These are phyloP conservation scores for Phylloscopus trochilus DNA, from an alignment of 2,113 vertebrate species.

Conservation along the genomic window DNA sequence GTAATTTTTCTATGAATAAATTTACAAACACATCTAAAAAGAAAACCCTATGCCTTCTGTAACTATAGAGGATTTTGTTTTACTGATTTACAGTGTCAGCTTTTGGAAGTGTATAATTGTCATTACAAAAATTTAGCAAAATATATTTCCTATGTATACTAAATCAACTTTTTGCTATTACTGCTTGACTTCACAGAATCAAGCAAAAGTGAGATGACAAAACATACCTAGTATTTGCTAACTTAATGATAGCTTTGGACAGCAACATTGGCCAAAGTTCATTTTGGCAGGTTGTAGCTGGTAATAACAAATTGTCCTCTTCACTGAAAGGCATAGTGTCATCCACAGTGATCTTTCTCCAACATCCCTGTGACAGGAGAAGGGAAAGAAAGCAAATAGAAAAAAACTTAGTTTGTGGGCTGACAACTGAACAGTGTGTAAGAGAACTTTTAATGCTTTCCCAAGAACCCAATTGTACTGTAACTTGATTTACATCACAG, in stretches of 20 bases:
- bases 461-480: background rate
- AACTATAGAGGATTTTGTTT: background rate
- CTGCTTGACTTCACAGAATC: background rate
- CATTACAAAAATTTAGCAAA: background rate
- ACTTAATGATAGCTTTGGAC: conserved; percentile 91
- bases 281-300: conserved; percentile 75
- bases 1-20: background rate
- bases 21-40: background rate
- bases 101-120: background rate
- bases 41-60: background rate
- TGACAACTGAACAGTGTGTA: background rate
- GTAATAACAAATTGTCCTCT: conserved; percentile 85
- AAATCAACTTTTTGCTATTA: background rate
- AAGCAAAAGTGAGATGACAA: background rate
- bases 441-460: background rate
- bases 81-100: background rate
- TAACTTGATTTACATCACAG: background rate
- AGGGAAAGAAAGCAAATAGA: background rate
- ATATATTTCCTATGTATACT: background rate
- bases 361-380: conserved; percentile 81
- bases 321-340: conserved; percentile 89
- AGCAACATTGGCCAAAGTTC: conserved; percentile 96
- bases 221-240: conserved; percentile 88
- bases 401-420: background rate
- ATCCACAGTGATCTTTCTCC: conserved; percentile 92